A percentile compares a stretch with the other conserved stretches of the same genome.
phyloP scores from a whole-genome alignment of 1,140 invertebrate species.

The Bombus turneri region DNA sequence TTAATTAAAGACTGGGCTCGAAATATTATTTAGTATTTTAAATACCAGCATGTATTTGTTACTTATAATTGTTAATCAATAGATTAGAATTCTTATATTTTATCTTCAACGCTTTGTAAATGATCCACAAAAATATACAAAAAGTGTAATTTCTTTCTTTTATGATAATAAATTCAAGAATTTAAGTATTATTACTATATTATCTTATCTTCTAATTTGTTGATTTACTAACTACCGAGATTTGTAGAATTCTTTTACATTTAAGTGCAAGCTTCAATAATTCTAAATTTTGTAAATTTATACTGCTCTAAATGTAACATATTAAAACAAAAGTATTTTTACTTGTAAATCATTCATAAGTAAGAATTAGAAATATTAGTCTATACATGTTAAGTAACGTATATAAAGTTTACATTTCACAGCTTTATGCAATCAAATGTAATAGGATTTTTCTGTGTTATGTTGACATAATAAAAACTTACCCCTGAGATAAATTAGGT shows the following conservation, averaged over 20 bases:
- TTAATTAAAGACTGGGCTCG: not conserved
- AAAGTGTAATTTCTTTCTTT: not conserved
- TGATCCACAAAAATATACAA: not conserved
- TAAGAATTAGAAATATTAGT: not conserved
- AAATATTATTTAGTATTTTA: conserved; percentile 1
- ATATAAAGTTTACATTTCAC: not conserved
- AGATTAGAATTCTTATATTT: not conserved
- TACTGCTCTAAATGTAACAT: not conserved
- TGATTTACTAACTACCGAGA: not conserved
- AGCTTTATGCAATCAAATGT: not conserved
- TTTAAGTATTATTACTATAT: not conserved
- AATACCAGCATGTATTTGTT: not conserved
- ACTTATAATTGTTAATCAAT: too few species aligned
- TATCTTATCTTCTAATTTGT: not conserved
- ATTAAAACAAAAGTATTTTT: not conserved
- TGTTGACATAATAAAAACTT: conserved; percentile 54
- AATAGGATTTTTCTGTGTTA: not conserved
- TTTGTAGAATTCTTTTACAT: not conserved
- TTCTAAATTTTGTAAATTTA: not conserved
- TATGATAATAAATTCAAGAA: not conserved
- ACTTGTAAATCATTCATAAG: not conserved
- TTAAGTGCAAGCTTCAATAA: not conserved
- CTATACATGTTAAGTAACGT: not conserved
- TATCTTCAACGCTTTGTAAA: not conserved
- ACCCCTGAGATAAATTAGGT: conserved; percentile 78